These are phyloP conservation scores for Asteroscopus sphinx DNA, from an alignment of 2,888 invertebrate species.

Conservation along the genomic window DNA sequence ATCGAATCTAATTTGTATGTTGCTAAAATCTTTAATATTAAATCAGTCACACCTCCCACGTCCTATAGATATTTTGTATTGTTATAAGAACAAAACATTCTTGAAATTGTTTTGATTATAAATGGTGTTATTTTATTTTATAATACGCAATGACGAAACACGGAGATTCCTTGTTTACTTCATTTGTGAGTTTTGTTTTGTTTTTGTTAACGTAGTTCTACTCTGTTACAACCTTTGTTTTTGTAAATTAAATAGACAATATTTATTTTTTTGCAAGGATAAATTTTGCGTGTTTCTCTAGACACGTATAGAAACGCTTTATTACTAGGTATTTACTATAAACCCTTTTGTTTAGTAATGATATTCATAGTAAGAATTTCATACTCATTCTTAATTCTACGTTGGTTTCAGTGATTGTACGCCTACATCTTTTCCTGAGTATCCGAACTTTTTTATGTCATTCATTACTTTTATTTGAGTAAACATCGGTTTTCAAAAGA, in stretches of 20 bases:
- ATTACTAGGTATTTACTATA: too few species aligned
- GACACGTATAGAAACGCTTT: too few species aligned
- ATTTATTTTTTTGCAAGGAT: background rate
- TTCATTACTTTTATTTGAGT: too few species aligned
- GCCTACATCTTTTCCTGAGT: too few species aligned
- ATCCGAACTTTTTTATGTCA: too few species aligned
- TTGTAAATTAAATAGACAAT: constrained; percentile 11
- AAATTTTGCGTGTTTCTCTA: too few species aligned
- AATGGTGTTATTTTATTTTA: constrained; percentile 12
- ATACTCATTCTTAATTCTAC: too few species aligned
- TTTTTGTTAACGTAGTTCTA: constrained; percentile 12
- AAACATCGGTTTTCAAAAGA: too few species aligned
- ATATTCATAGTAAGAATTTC: too few species aligned
- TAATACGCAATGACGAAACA: constrained; percentile 18
- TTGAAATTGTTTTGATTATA: constrained; percentile 11
- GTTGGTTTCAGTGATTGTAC: too few species aligned
- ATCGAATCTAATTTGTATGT: too few species aligned
- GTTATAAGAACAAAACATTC: constrained; percentile 11
- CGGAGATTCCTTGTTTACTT: constrained; percentile 20
- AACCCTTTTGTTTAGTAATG: too few species aligned
- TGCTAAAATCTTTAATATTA: constrained; percentile 2
- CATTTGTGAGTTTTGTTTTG: constrained; percentile 5
- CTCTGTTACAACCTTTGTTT: constrained; percentile 17
- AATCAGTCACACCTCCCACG: constrained; percentile 15
- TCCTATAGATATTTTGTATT: constrained; percentile 6